A percentile compares a stretch with the other conserved stretches of the same genome.
Evolutionary conservation across 2,797 vertebrate species (phyloP).

Genomic region (Coccyzus lansbergi): DNA sequence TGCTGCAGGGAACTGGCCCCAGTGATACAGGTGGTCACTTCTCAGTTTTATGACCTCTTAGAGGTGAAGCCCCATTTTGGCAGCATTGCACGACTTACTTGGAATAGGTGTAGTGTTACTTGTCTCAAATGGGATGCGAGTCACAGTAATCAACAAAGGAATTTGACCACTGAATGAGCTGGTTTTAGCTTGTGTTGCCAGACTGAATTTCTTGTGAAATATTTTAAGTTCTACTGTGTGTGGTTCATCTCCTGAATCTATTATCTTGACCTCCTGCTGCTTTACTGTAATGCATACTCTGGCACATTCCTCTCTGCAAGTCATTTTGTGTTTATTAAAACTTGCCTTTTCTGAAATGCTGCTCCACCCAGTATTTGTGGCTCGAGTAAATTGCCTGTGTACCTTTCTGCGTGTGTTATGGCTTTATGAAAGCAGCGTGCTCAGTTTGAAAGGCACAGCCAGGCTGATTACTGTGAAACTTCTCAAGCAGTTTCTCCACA

Average conservation of each 20-base stretch:
- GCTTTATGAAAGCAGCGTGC: neutral
- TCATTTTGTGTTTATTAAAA: constrained; percentile 23
- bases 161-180: neutral
- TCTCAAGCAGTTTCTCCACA: neutral
- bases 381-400: neutral
- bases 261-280: neutral
- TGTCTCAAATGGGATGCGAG: neutral
- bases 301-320: constrained; percentile 9
- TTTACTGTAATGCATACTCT: neutral
- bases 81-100: neutral
- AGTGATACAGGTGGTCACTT: rapidly evolving
- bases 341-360: constrained; percentile 11
- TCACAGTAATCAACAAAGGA: neutral
- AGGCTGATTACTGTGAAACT: neutral
- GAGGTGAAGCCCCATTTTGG: neutral
- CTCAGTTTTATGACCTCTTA: neutral
- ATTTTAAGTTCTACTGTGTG: neutral
- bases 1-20: neutral
- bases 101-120: neutral
- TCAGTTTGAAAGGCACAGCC: neutral
- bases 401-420: neutral
- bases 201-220: neutral
- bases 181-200: neutral
- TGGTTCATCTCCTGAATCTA: neutral
- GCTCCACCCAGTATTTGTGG: constrained; percentile 37